Base-by-base conservation (phyloP, 2,888 invertebrate genomes). In the Ormyrus rosae region DNA sequence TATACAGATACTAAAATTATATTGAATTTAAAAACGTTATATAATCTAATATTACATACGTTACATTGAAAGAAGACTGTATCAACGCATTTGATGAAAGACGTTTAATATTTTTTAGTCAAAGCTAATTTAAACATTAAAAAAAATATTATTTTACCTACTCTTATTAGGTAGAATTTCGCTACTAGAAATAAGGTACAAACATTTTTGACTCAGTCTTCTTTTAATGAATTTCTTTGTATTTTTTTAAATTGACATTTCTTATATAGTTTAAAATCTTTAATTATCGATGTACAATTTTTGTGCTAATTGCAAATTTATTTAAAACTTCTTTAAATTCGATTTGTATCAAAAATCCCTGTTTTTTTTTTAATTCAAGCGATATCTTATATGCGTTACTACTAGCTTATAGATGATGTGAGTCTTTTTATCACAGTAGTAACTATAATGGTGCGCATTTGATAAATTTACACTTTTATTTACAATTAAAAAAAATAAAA, bases 401-500 rank as follows among this genome's bases (percentile, higher is more conserved):
- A 67, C 71, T 68, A 80, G 55, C 13, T 76, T 80, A 60, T 45
- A 60, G 64, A 72, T 73, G 53, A 69, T 73, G 77, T 81, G 77
- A 72, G 68, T 77, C 63, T 72, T 64, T 77, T 51, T 77, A 81
- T 81, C 79, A 80, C 82, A 80, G 60, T 80, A 82, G 79, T 82
- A 80, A 77, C 82, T 73, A 68, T 74, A 67, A 81, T 65, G 64
- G 34, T 80, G 79, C 82, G 73, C 73, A 80, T 46, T 72, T 72
- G 72, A 80, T 56, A 79, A 74, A 81, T 81, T 77, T 80, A 82
- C 77, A 80, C 61, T n/a, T 73, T 68, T 82, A 82, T 80, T 50
- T 80, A 82, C 78, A 82, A 78, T 73, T 77, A 65, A 34, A 73
- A 73, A 73, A 79, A 51, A 67, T 71, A 78, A 78, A 75, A 74